Evolutionary conservation across 2,113 vertebrate species (phyloP), one percentile per base, ranked within the genome.

Genomic region (Phylloscopus whistleri): DNA sequence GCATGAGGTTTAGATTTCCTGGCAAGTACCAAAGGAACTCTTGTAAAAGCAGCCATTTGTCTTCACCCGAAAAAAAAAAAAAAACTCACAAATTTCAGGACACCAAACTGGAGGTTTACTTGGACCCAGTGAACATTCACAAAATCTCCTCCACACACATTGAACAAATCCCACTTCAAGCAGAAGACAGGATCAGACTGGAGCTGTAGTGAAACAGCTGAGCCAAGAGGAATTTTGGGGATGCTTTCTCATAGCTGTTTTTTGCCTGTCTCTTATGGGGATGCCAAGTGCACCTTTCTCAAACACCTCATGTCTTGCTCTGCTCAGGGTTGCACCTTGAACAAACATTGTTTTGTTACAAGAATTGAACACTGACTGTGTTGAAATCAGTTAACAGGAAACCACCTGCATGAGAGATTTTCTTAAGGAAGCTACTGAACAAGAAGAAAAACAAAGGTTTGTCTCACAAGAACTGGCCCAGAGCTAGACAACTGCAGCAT

Each of bases 1-100:
- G 51, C 60, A 60, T 78, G 83, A 92, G 58, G 64, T 89, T 76
- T 69, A 62, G 41, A 69, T 94, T 87, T 89, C 73, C 66, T 84
- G 60, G 31, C 44, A 85, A 51, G 37, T 16, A 88, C 48, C 56
- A 55, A 28, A 72, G 31, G 18, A 94, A 8, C 24, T 62, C 59
- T 86, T 86, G 69, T 66, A 60, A 90, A 84, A 92, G 24, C 46
- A 86, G 44, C 4, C 49, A 56, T 88, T 59, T 76, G 83, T 72
- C 35, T 84, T 69, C 51, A 86, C 46, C 51, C 66, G 30, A 37
- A 72, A 87, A 81, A 91, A 21, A 48, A 48, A 48, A 48, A 15
- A 15, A 48, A 39, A 14, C 46, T 69, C 64, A 63, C 37, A 53
- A 6, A 80, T 63, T 49, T 89, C 53, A 83, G 39, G 18, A 69